Evolutionary conservation across 2,888 invertebrate genomes (phyloP).

Genomic region (Carabus problematicus): DNA sequence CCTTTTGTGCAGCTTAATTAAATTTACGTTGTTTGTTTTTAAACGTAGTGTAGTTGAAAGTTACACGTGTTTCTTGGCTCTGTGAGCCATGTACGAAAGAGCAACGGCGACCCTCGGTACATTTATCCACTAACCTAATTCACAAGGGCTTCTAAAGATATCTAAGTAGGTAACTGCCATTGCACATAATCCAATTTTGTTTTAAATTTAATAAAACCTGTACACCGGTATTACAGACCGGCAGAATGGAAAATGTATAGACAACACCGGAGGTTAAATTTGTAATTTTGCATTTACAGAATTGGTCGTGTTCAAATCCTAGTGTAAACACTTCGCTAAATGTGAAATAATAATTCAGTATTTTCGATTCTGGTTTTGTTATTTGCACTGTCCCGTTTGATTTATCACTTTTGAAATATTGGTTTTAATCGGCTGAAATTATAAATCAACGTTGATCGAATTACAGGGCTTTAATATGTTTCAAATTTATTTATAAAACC

Average conservation of each 20-base stretch:
- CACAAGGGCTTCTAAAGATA: constrained; percentile 38
- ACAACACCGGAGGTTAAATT: background rate
- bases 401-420: constrained; percentile 32
- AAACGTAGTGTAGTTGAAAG: background rate
- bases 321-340: constrained; percentile 30
- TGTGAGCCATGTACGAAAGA: background rate
- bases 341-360: constrained; percentile 40
- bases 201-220: constrained; percentile 40
- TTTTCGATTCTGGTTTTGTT: constrained; percentile 37
- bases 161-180: constrained; percentile 39
- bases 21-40: background rate
- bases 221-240: constrained; percentile 29
- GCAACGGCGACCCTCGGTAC: background rate
- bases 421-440: constrained; percentile 34
- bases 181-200: constrained; percentile 40
- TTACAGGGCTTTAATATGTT: constrained; percentile 26
- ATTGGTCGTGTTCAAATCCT: background rate
- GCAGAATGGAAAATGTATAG: constrained; percentile 8
- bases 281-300: background rate
- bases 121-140: constrained; percentile 36
- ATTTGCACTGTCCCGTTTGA: constrained; percentile 29
- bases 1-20: background rate
- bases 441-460: constrained; percentile 30
- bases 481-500: constrained; percentile 18
- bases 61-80: background rate